Percentiles rank a stretch among this genome's conserved stretches.
phyloP scores from a whole-genome alignment of 2,888 invertebrate species.

The Tupiocoris notatus region DNA sequence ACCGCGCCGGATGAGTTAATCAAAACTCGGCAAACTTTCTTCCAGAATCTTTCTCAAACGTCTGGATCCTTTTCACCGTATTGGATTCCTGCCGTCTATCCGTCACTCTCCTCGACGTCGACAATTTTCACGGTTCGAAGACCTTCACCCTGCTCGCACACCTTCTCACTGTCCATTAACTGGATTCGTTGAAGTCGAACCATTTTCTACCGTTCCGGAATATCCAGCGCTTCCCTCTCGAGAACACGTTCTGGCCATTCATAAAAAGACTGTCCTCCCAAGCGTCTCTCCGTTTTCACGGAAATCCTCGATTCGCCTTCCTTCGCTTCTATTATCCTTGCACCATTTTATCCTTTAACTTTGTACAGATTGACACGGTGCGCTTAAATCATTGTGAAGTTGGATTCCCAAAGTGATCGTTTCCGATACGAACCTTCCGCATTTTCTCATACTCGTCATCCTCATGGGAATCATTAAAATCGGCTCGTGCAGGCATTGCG shows the following conservation, averaged over 20 bases:
- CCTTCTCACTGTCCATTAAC: slow-evolving; percentile 22
- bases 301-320: background rate
- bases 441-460: no score
- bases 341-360: background rate
- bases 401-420: background rate
- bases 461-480: no score
- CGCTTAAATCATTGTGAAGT: background rate
- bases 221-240: slow-evolving; percentile 13
- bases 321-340: no score
- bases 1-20: no score
- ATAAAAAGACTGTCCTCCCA: slow-evolving; percentile 11
- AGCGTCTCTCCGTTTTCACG: background rate
- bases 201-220: slow-evolving; percentile 25
- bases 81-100: background rate
- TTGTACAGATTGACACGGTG: background rate
- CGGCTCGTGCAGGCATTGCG: no score
- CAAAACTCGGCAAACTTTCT: no score
- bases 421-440: no score
- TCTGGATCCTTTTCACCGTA: background rate
- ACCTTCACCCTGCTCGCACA: background rate
- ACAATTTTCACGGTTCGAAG: background rate
- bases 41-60: background rate
- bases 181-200: slow-evolving; percentile 19
- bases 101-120: background rate
- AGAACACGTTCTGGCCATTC: slow-evolving; percentile 28